Evolutionary conservation across 2,113 vertebrate genomes (phyloP).

Genomic region (Rhinolophus sinicus): DNA sequence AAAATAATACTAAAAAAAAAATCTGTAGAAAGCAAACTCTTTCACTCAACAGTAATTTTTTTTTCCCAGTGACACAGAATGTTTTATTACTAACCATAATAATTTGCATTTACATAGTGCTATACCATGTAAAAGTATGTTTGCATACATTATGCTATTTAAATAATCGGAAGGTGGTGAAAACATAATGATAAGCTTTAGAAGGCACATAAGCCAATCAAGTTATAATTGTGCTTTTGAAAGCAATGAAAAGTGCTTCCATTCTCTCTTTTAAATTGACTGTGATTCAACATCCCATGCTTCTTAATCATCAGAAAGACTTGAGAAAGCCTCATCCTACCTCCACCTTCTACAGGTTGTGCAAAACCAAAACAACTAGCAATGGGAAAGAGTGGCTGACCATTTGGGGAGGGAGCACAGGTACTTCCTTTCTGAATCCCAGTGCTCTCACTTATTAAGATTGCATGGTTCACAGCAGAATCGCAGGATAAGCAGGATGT

Average conservation of each 20-base stretch:
- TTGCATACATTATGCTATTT: not conserved
- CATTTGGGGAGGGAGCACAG: not conserved
- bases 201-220: not conserved
- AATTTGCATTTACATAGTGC: not conserved
- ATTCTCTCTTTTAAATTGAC: not conserved
- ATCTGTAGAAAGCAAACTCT: not conserved
- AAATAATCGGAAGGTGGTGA: not conserved
- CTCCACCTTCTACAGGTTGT: not conserved
- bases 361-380: not conserved
- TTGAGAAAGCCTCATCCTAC: not conserved
- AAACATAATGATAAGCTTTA: not conserved
- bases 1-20: not conserved
- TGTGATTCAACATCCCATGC: not conserved
- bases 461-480: rapidly evolving
- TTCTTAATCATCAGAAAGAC: not conserved
- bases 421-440: not conserved
- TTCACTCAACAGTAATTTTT: not conserved
- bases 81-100: not conserved
- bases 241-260: not conserved
- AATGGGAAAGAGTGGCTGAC: not conserved
- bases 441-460: not conserved
- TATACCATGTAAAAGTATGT: not conserved
- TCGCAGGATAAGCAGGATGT: not conserved
- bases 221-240: not conserved
- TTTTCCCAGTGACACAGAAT: not conserved